Evolutionary conservation across 2,888 invertebrate genomes (phyloP).

Genomic region (Myopa testacea): DNA sequence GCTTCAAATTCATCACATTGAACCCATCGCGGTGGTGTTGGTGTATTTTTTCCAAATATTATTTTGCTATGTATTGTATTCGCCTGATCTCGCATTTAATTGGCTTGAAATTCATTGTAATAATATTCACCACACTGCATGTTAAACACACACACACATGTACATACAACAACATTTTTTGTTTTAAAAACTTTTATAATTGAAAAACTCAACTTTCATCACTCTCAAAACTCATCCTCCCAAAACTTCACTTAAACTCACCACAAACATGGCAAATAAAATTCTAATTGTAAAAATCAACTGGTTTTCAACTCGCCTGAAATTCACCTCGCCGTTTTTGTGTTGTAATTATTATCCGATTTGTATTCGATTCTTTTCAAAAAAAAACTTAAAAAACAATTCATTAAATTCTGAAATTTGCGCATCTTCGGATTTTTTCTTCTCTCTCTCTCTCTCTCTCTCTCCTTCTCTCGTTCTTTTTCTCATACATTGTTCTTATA

Average conservation of each 20-base stretch:
- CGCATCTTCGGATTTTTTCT: slow-evolving; percentile 34
- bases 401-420: not conserved
- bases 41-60: not conserved
- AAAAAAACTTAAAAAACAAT: no score
- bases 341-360: slow-evolving; percentile 10
- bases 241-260: not conserved
- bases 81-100: not conserved
- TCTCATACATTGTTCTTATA: slow-evolving; percentile 28
- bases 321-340: not conserved
- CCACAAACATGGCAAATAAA: not conserved
- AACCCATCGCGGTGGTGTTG: not conserved
- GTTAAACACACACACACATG: not conserved
- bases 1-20: slow-evolving; percentile 13
- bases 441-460: slow-evolving; percentile 32
- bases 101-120: slow-evolving; percentile 23
- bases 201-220: not conserved
- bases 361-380: not conserved
- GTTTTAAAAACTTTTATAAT: not conserved
- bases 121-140: slow-evolving; percentile 19
- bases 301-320: no score
- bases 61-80: slow-evolving; percentile 20
- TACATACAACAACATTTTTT: not conserved
- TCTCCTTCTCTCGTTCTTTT: slow-evolving; percentile 27
- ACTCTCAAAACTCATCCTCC: no score
- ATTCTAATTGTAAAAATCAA: not conserved